Evolutionary conservation across 2,113 vertebrate species (phyloP).

Genomic region (Macquaria ambigua): DNA sequence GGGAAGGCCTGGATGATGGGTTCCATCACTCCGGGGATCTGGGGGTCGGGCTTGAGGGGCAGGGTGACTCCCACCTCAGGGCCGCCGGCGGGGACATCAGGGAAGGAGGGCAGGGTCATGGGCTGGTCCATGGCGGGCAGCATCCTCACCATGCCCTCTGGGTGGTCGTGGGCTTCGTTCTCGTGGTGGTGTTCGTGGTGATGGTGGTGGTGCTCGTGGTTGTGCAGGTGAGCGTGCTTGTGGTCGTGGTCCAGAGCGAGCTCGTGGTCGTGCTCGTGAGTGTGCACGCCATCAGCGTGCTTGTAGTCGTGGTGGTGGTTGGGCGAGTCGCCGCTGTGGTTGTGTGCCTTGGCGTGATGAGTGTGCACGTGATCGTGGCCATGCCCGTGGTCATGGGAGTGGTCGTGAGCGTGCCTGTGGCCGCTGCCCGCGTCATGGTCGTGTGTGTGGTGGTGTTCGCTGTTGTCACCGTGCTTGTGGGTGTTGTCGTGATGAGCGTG

Average conservation of each 20-base stretch:
- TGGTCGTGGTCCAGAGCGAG: slow-evolving; percentile 82
- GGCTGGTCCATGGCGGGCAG: slow-evolving; percentile 67
- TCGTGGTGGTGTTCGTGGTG: slow-evolving; percentile 72
- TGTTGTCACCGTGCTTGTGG: slow-evolving; percentile 37
- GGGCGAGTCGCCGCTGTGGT: slow-evolving; percentile 68
- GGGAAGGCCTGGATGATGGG: slow-evolving; percentile 75
- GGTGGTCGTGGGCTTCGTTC: neutral
- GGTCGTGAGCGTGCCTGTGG: slow-evolving; percentile 69
- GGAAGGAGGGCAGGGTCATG: slow-evolving; percentile 61
- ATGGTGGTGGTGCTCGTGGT: slow-evolving; percentile 84
- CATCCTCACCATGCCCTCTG: slow-evolving; percentile 63
- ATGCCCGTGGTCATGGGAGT: slow-evolving; percentile 75
- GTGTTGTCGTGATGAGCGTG: slow-evolving; percentile 61
- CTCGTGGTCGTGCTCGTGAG: slow-evolving; percentile 83
- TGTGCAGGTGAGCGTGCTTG: slow-evolving; percentile 80
- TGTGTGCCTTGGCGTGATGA: slow-evolving; percentile 77
- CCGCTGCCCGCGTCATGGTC: slow-evolving; percentile 50
- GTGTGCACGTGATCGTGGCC: slow-evolving; percentile 76
- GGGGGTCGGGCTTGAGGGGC: slow-evolving; percentile 66
- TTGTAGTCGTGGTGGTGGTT: slow-evolving; percentile 78
- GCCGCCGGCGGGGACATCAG: slow-evolving; percentile 30
- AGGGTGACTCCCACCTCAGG: slow-evolving; percentile 49
- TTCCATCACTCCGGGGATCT: slow-evolving; percentile 70
- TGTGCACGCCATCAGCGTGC: slow-evolving; percentile 59
- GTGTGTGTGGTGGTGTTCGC: slow-evolving; percentile 79